Percentiles rank a stretch among this genome's conserved stretches.
phyloP scores from a whole-genome alignment of 2,113 vertebrate species.

The Protobothrops flavoviridis region DNA sequence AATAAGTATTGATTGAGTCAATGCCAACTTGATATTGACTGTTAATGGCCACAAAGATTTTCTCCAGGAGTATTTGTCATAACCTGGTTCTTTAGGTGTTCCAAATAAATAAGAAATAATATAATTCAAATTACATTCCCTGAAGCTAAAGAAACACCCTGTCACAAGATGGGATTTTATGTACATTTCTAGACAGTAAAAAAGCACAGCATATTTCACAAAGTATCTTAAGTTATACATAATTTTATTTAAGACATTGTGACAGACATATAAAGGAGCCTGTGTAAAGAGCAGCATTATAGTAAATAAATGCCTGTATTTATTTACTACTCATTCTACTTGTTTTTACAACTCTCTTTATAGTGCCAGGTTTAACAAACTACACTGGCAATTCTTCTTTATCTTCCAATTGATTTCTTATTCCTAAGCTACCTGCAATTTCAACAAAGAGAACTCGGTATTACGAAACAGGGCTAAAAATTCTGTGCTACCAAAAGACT shows the following conservation, averaged over 20 bases:
- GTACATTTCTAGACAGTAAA: background rate
- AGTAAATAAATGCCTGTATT: background rate
- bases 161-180: background rate
- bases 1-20: background rate
- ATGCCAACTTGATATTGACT: background rate
- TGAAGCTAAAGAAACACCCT: background rate
- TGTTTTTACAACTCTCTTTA: background rate
- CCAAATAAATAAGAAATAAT: background rate
- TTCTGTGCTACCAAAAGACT: background rate
- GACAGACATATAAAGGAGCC: background rate
- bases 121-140: background rate
- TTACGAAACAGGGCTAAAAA: background rate
- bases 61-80: background rate
- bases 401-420: background rate
- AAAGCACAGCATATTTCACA: background rate
- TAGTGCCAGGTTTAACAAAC: background rate
- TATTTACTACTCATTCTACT: background rate
- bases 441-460: background rate
- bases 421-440: background rate
- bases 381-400: background rate
- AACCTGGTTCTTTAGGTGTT: background rate
- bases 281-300: background rate
- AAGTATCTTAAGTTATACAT: background rate
- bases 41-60: background rate
- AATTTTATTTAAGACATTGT: background rate